Percentiles rank a stretch among this genome's conserved stretches.
Conservation (phyloP, 2,888 invertebrate genomes). For the Standfussiana lucernea region DNA sequence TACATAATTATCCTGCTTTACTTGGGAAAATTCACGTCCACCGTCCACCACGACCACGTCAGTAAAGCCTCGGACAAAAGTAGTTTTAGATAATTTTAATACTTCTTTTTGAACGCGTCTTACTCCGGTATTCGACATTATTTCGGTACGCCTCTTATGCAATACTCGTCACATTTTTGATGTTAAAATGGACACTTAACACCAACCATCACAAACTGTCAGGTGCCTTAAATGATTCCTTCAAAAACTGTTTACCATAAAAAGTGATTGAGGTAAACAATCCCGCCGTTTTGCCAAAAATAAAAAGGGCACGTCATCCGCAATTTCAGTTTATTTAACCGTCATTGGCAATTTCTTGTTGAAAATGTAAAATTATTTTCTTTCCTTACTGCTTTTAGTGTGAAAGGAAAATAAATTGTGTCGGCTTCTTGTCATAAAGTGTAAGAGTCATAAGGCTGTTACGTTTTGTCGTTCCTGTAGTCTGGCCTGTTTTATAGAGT, state of each 20-base stretch:
- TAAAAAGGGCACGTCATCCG: slow-evolving; percentile 32
- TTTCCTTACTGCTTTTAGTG: slow-evolving; percentile 14
- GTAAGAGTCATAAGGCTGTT: neutral
- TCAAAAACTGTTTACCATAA: slow-evolving; percentile 30
- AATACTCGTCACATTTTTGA: neutral
- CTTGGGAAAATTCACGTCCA: neutral
- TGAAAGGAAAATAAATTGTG: slow-evolving; percentile 37
- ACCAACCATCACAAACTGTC: neutral
- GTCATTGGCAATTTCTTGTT: slow-evolving; percentile 46
- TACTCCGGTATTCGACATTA: neutral
- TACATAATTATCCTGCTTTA: neutral
- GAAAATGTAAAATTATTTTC: slow-evolving; percentile 39
- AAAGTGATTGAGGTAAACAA: slow-evolving; percentile 41
- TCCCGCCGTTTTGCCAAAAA: slow-evolving; percentile 22
- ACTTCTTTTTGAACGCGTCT: neutral
- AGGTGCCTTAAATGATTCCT: slow-evolving; percentile 19
- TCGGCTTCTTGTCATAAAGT: slow-evolving; percentile 28
- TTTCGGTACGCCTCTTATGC: neutral
- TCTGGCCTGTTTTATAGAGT: slow-evolving; percentile 2
- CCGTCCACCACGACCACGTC: no score
- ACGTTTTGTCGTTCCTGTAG: neutral
- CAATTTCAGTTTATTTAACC: slow-evolving; percentile 26
- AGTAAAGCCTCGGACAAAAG: neutral
- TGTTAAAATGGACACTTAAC: neutral
- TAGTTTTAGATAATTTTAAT: neutral